Evolutionary conservation across 1,140 invertebrate genomes (phyloP).

Genomic region (Stenopsyche tienmushanensis): DNA sequence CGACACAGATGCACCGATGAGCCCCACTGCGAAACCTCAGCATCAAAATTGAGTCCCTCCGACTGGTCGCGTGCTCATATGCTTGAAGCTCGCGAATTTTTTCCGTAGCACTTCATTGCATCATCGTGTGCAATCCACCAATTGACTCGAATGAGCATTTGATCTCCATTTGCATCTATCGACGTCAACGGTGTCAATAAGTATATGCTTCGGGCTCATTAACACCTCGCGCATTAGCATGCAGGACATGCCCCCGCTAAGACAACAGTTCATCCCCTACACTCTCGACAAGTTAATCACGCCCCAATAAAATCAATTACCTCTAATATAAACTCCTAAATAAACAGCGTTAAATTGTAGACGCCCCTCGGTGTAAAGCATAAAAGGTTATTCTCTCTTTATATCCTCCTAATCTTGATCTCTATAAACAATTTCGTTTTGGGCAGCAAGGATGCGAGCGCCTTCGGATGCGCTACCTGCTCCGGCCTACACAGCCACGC

Average conservation of each 20-base stretch:
- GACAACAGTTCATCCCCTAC: too few species aligned
- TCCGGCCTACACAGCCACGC: too few species aligned
- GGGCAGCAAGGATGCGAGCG: not conserved
- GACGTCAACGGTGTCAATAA: too few species aligned
- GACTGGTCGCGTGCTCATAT: not conserved
- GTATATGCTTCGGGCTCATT: too few species aligned
- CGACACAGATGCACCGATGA: not conserved
- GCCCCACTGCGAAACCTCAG: not conserved
- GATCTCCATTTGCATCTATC: too few species aligned
- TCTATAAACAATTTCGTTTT: not conserved
- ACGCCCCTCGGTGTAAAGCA: not conserved
- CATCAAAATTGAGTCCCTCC: not conserved
- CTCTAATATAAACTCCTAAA: constrained; percentile 2
- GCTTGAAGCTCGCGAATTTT: not conserved
- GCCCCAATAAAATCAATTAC: constrained; percentile 1
- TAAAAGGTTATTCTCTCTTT: not conserved
- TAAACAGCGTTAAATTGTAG: constrained; percentile 7
- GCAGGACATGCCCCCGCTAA: too few species aligned
- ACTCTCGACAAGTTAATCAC: not conserved
- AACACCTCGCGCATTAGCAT: too few species aligned
- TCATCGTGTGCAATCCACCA: too few species aligned
- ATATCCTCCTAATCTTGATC: not conserved
- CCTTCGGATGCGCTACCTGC: not conserved
- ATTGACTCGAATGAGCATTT: too few species aligned
- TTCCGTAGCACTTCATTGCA: not conserved